Evolutionary conservation across 2,888 invertebrate genomes (phyloP), one percentile per base, ranked within the genome.

Genomic region (Azorinus chamasolen): DNA sequence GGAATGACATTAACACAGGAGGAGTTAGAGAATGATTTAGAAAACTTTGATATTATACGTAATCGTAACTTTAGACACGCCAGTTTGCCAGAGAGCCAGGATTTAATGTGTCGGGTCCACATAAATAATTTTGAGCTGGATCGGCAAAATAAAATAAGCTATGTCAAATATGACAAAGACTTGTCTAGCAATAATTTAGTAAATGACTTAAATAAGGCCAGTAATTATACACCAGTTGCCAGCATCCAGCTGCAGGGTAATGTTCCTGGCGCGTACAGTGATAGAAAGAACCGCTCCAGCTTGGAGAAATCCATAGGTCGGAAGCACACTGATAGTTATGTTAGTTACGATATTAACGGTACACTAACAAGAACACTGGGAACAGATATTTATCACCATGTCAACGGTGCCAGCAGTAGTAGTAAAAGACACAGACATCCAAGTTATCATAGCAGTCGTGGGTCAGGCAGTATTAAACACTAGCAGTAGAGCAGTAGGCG

Each of bases 1-100:
- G 89, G 87, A 32, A 85, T 89, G 41, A 83, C 81, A 14, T 65
- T 79, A 20, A 77, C 78, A 22, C 61, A 53, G 27, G 84, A 83
- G 39, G 83, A 80, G 45, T 68, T 74, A n/a, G 83, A 84, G 45
- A 84, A 68, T 69, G 84, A 84, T 61, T 55, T 77, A n/a, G 70
- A 81, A 64, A 69, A 81, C 50, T 65, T 73, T 68, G 77, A 77
- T 71, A 77, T 81, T 68, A 81, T 81, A 45, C 73, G 80, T 41
- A 81, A 81, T 61, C 62, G 80, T 48, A 77, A 73, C 55, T 81
- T 81, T 57, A 61, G 77, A 22, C 76, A 74, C 61, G 80, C 66
- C 45, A 81, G 77, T 74, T 57, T 77, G 18, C 80, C 80, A 27
- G 80, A 81, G 50, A 76, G 62, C 46, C 65, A 70, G 16, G 74